Percentiles rank a stretch among this genome's conserved stretches.
Conservation (phyloP, 1,140 invertebrate genomes). For the Trichomalopsis sarcophagae region DNA sequence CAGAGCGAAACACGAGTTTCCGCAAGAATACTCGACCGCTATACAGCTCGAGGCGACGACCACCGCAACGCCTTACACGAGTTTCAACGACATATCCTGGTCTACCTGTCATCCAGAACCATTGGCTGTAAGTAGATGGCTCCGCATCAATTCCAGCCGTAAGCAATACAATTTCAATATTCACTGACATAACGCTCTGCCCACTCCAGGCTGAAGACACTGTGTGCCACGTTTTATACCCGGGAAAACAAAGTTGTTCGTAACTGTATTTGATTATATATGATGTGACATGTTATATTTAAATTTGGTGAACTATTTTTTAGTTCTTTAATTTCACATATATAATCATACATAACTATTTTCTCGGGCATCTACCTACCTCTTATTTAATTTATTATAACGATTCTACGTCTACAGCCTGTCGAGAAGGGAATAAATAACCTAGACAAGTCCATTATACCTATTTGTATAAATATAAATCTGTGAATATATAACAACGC, state of each 20-base stretch:
- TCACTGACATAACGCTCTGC: conserved; percentile 74
- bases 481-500: conserved; percentile 40
- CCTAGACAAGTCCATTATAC: conserved; percentile 23
- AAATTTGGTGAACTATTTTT: not conserved
- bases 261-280: not conserved
- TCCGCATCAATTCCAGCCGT: conserved; percentile 72
- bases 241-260: conserved; percentile 43
- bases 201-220: conserved; percentile 72
- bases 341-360: conserved; percentile 36
- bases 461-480: conserved; percentile 14
- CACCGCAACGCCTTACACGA: conserved; percentile 65
- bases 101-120: conserved; percentile 72
- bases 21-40: conserved; percentile 62
- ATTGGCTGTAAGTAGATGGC: conserved; percentile 71
- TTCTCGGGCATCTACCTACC: conserved; percentile 61
- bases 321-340: not conserved
- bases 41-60: conserved; percentile 71
- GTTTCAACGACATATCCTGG: conserved; percentile 72
- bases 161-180: conserved; percentile 75
- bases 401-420: conserved; percentile 63
- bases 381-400: conserved; percentile 59
- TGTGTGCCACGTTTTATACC: conserved; percentile 46
- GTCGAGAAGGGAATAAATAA: conserved; percentile 61
- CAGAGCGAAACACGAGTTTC: conserved; percentile 65
- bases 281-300: not conserved